These are phyloP conservation scores for Dexiosoma caninum DNA, from an alignment of 2,888 invertebrate genomes.

Conservation along the genomic window DNA sequence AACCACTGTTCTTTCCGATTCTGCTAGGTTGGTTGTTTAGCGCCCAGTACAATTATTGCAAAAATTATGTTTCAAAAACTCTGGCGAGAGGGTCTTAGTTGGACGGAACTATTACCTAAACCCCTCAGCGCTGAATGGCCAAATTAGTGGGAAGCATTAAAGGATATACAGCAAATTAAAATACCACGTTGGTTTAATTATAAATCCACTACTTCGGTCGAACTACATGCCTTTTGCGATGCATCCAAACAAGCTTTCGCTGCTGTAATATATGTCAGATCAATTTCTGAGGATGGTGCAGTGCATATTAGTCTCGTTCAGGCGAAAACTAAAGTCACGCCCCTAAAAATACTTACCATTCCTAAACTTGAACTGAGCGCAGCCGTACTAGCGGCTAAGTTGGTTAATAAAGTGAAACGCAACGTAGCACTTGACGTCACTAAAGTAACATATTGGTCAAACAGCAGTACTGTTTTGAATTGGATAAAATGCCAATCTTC, in stretches of 20 bases:
- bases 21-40: background rate
- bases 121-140: background rate
- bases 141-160: background rate
- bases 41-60: slow-evolving; percentile 1
- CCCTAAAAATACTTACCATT: background rate
- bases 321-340: no score
- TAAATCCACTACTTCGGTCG: no score
- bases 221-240: no score
- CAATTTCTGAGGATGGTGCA: no score
- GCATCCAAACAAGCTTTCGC: no score
- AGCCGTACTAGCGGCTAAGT: background rate
- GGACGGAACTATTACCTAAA: background rate
- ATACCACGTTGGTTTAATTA: no score
- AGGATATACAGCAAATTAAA: no score
- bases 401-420: background rate
- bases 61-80: background rate
- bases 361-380: slow-evolving; percentile 21
- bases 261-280: no score
- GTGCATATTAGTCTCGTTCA: no score
- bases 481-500: background rate
- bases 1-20: background rate
- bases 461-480: no score
- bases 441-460: no score
- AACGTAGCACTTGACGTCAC: background rate
- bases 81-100: no score